These are phyloP conservation scores for Nemotelus nigrinus DNA, from an alignment of 2,888 invertebrate species.

Conservation along the genomic window DNA sequence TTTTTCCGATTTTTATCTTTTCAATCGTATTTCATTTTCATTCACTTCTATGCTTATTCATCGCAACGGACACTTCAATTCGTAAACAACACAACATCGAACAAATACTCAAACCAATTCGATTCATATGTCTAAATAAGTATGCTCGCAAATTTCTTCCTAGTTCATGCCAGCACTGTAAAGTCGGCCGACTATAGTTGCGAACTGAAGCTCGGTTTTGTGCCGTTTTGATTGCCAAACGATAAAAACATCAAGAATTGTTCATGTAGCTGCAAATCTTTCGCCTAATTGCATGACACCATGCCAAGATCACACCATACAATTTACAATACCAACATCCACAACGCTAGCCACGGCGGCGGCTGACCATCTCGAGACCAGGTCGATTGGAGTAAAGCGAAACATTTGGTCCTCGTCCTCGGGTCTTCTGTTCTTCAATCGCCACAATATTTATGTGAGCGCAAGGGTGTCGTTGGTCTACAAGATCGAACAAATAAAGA, in stretches of 20 bases:
- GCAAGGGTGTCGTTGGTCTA: no score
- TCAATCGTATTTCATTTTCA: no score
- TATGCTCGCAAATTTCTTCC: slow-evolving; percentile 23
- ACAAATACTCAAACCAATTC: slow-evolving; percentile 2
- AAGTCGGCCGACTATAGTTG: neutral
- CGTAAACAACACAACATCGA: neutral
- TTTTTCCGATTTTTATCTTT: no score
- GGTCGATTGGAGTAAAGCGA: neutral
- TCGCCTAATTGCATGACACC: slow-evolving; percentile 51
- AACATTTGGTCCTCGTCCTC: neutral
- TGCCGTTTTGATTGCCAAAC: slow-evolving; percentile 36
- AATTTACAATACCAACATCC: slow-evolving; percentile 5
- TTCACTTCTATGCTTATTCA: no score
- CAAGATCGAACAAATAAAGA: no score
- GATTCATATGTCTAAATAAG: slow-evolving; percentile 37
- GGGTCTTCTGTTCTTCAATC: neutral
- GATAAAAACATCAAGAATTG: slow-evolving; percentile 50
- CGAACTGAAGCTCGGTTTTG: neutral
- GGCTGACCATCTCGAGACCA: neutral
- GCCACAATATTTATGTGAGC: no score
- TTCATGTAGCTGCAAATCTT: slow-evolving; percentile 49
- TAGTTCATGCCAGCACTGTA: slow-evolving; percentile 6
- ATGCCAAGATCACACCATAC: slow-evolving; percentile 37
- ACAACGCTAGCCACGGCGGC: neutral
- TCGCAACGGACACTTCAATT: neutral